These are phyloP conservation scores for Piaya cayana DNA, from an alignment of 2,113 vertebrate species.

Conservation along the genomic window DNA sequence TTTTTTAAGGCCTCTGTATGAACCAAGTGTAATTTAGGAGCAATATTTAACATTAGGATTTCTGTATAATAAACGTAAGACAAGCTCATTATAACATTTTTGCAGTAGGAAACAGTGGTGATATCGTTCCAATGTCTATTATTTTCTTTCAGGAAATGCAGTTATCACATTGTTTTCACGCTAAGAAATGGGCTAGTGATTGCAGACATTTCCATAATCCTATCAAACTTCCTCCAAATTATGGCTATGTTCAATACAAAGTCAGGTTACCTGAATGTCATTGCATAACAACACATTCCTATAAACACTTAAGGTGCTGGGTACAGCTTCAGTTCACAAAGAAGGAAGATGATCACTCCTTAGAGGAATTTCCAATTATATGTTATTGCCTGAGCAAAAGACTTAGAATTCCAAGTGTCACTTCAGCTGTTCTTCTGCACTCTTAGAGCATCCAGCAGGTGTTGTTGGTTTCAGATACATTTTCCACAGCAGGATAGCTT, in stretches of 20 bases:
- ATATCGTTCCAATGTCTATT: not conserved
- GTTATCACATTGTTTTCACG: not conserved
- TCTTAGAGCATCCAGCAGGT: not conserved
- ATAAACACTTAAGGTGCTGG: not conserved
- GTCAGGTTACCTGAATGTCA: not conserved
- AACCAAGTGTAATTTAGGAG: not conserved
- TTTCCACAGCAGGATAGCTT: conserved; percentile 26
- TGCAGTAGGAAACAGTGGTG: not conserved
- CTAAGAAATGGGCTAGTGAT: not conserved
- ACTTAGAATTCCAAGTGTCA: conserved; percentile 19
- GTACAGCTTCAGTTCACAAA: not conserved
- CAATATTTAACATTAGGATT: not conserved
- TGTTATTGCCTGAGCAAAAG: not conserved
- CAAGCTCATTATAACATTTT: not conserved
- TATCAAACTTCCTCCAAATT: not conserved
- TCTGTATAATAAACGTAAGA: not conserved
- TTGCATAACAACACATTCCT: not conserved
- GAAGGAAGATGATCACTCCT: not conserved
- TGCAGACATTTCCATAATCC: conserved; percentile 21
- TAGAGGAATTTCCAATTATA: not conserved
- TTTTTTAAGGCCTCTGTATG: not conserved
- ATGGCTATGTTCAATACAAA: not conserved
- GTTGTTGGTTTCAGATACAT: conserved; percentile 23
- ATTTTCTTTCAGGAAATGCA: conserved; percentile 8
- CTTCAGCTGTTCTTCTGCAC: not conserved